Percentiles rank a stretch among this genome's conserved stretches.
phyloP scores from a whole-genome alignment of 2,888 invertebrate species.

The Gastracanthus pulcherrimus region DNA sequence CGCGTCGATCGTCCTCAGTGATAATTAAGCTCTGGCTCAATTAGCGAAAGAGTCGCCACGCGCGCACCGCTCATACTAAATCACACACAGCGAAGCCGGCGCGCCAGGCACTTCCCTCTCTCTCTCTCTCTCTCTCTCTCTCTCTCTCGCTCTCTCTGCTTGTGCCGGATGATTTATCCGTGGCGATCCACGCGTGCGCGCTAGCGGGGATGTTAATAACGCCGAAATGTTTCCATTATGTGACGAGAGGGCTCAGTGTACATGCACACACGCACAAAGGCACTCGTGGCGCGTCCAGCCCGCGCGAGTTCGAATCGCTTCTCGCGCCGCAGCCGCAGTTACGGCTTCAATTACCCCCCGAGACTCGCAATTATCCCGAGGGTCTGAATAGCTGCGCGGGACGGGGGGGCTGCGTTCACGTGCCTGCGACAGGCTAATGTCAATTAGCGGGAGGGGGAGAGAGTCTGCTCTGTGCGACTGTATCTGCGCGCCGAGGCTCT shows the following conservation, averaged over 20 bases:
- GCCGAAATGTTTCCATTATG: conserved; percentile 41
- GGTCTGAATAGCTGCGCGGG: not conserved
- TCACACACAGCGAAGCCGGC: not conserved
- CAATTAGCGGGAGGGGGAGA: conserved; percentile 29
- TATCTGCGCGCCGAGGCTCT: not conserved
- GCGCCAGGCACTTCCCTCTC: too few relatives aligned
- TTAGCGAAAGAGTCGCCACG: conserved; percentile 38
- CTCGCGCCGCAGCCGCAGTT: not conserved
- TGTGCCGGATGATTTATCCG: conserved; percentile 6
- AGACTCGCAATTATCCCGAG: conserved; percentile 42
- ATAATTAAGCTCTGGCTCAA: conserved; percentile 17
- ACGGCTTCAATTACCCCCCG: conserved; percentile 42
- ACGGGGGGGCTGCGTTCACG: not conserved
- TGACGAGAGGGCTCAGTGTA: not conserved
- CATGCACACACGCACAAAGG: too few relatives aligned
- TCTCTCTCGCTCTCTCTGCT: too few relatives aligned
- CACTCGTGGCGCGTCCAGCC: too few relatives aligned
- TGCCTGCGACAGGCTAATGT: conserved; percentile 39
- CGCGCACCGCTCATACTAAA: conserved; percentile 3
- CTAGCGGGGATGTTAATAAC: conserved; percentile 28
- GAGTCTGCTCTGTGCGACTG: not conserved
- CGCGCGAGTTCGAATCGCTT: not conserved
- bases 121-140: too few relatives aligned
- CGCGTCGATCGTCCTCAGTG: not conserved
- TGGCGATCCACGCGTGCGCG: too few relatives aligned